Base-by-base conservation (phyloP, 2,113 vertebrate genomes). In the Gavialis gangeticus region DNA sequence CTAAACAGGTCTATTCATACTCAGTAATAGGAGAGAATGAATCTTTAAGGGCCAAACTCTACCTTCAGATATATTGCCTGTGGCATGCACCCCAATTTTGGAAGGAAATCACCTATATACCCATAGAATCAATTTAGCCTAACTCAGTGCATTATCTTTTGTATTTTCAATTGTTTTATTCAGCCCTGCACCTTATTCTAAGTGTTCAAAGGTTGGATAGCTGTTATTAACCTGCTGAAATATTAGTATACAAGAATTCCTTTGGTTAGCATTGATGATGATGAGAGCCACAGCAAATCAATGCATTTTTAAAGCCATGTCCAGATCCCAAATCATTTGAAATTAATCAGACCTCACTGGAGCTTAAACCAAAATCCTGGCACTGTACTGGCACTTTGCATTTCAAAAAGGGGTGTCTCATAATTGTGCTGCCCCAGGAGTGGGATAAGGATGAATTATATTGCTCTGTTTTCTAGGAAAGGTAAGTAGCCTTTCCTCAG, bases 51-150 rank as follows among this genome's bases (percentile, higher is more conserved):
- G 80, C 3, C 82, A 63, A 59, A n/a, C 19, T 77, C 71, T 91
- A 66, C 22, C 73, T 87, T 78, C 67, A 67, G 25, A 37, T 25
- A 83, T 12, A 54, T 46, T 46, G 46, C 46, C 46, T 0, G 21
- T n/a, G 30, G 17, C 9, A 21, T 27, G 12, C 62, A 79, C 14
- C 17, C 54, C 79, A 55, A 81, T 46, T 28, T 37, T 89, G 37
- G 25, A 76, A 55, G 27, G 21, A 5, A 34, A 22, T 17, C 15
- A 1, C 28, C 84, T 2, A 0, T 10, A 6, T 5, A 3, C 12
- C 59, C n/a, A 73, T 56, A 56, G n/a, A 78, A 71, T 34, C 18
- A 11, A 82, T 59, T 54, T 21, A 69, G 24, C 3, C 15, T 69
- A 58, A 17, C 34, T 34, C 34, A 5, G 84, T 81, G 5, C 10